A percentile compares a stretch with the other conserved stretches of the same genome.
Evolutionary conservation across 2,113 vertebrate genomes (phyloP).

Genomic region (Atlantisia rogersi): DNA sequence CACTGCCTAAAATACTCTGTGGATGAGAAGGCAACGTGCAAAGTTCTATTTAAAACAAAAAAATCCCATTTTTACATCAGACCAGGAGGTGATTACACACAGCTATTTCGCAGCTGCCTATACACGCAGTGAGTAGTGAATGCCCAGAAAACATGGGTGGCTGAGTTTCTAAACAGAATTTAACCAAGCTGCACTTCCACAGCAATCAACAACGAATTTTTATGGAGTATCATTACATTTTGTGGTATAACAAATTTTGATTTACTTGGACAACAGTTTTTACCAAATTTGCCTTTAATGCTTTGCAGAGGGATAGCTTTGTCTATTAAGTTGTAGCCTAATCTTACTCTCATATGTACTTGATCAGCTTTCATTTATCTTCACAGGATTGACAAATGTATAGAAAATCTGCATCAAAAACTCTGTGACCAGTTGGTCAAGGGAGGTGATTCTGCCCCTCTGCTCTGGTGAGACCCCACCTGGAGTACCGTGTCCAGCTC

Average conservation of each 20-base stretch:
- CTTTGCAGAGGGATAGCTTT: neutral
- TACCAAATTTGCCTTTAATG: neutral
- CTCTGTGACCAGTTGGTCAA: no score
- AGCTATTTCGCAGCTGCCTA: neutral
- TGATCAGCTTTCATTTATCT: neutral
- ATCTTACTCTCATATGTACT: neutral
- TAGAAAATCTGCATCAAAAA: neutral
- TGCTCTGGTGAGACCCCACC: no score
- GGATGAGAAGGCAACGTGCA: neutral
- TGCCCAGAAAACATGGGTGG: neutral
- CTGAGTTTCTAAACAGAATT: neutral
- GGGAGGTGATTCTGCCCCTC: no score
- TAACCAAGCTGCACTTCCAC: neutral
- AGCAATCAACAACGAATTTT: neutral
- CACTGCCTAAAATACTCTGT: constrained; percentile 13
- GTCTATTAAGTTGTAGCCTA: neutral
- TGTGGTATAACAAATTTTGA: neutral
- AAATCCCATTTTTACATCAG: constrained; percentile 21
- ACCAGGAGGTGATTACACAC: constrained; percentile 22
- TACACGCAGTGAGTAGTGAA: neutral
- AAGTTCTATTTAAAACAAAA: constrained; percentile 17
- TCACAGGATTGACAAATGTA: neutral
- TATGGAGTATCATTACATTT: neutral
- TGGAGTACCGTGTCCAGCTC: no score
- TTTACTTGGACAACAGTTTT: neutral